These are phyloP conservation scores for Leptodirus hochenwartii DNA, from an alignment of 2,888 invertebrate species.

Conservation along the genomic window DNA sequence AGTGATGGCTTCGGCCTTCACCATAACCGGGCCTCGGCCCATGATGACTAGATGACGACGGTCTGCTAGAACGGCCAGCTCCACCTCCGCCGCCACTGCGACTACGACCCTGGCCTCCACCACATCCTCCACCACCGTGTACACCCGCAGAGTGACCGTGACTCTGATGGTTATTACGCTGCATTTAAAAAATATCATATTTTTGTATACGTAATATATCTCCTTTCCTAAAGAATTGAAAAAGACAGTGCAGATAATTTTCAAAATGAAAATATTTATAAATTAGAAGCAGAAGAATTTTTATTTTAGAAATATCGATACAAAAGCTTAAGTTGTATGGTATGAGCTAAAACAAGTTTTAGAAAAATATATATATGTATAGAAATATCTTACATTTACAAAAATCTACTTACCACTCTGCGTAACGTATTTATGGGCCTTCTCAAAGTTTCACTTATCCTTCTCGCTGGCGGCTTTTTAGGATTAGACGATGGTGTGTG, in stretches of 20 bases:
- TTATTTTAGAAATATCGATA: too few species aligned
- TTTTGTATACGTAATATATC: constrained; percentile 2
- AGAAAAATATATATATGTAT: too few species aligned
- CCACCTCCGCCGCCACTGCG: constrained; percentile 21
- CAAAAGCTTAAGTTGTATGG: too few species aligned
- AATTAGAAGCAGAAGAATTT: too few species aligned
- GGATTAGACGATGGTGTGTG: constrained; percentile 99
- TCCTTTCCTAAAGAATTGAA: too few species aligned
- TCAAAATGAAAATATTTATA: too few species aligned
- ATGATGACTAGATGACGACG: constrained; percentile 28
- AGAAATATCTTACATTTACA: too few species aligned
- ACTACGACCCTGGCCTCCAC: constrained; percentile 5
- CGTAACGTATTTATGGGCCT: constrained; percentile 82
- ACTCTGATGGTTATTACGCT: constrained; percentile 26
- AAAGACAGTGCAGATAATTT: too few species aligned
- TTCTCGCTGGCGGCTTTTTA: constrained; percentile 85
- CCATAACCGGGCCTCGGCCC: constrained; percentile 51
- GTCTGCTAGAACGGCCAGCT: constrained; percentile 23
- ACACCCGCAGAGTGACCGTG: constrained; percentile 22
- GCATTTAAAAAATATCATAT: background rate
- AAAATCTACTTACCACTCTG: constrained; percentile 53
- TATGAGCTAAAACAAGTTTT: too few species aligned
- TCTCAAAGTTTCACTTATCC: constrained; percentile 79
- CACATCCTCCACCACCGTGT: constrained; percentile 4
- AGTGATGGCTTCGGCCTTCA: constrained; percentile 53